These are phyloP conservation scores for Orussus abietinus DNA, from an alignment of 1,140 invertebrate species.

Conservation along the genomic window DNA sequence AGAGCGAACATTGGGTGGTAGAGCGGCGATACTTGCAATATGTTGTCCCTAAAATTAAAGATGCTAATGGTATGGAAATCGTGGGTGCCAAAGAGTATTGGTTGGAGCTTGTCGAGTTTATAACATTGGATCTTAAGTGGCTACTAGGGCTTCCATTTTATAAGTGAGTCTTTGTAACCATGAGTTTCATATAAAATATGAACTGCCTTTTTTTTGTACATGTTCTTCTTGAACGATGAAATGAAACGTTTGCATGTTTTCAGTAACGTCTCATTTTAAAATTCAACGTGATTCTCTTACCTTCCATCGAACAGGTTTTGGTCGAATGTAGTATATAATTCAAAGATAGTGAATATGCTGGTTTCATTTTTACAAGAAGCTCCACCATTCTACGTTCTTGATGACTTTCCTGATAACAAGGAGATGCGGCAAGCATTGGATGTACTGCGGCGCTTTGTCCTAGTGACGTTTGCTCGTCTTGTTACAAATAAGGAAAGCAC, in stretches of 20 bases:
- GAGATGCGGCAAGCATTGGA: conserved; percentile 49
- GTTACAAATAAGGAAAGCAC: conserved; percentile 71
- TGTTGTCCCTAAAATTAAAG: conserved; percentile 33
- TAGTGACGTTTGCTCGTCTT: conserved; percentile 68
- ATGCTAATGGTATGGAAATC: conserved; percentile 38
- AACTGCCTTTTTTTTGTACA: conserved; percentile 9
- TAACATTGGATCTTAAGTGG: conserved; percentile 58
- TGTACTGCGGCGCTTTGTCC: conserved; percentile 60
- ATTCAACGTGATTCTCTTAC: conserved; percentile 1
- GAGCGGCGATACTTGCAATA: conserved; percentile 43
- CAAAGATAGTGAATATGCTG: conserved; percentile 62
- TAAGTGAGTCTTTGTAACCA: conserved; percentile 42
- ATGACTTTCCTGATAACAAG: conserved; percentile 47
- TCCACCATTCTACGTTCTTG: conserved; percentile 63
- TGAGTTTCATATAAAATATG: not conserved
- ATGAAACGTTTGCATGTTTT: conserved; percentile 4
- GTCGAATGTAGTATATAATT: conserved; percentile 73
- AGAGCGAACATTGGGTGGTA: conserved; percentile 45
- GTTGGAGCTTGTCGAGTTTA: conserved; percentile 55
- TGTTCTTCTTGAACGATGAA: not conserved
- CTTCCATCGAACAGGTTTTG: conserved; percentile 62
- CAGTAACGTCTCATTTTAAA: not conserved
- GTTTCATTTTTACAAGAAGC: conserved; percentile 71
- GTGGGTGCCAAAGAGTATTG: conserved; percentile 56
- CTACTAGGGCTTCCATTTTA: conserved; percentile 55